Percentiles rank a stretch among this genome's conserved stretches.
Evolutionary conservation across 2,888 invertebrate species (phyloP).

Genomic region (Lasiommata megera): DNA sequence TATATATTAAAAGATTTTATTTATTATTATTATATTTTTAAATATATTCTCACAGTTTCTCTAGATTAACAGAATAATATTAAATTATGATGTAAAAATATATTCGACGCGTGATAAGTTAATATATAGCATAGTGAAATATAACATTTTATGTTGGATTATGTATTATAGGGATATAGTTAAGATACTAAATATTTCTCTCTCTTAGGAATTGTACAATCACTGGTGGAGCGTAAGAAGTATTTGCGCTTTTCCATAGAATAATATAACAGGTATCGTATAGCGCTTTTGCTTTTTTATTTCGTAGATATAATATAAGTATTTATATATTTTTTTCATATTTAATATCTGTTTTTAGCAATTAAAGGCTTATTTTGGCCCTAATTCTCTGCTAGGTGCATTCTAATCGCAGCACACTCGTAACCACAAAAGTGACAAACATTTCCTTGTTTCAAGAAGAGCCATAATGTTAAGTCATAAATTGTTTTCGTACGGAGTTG

Average conservation of each 20-base stretch:
- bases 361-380: too few species aligned
- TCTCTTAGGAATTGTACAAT: conserved; percentile 68
- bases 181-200: conserved; percentile 57
- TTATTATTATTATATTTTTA: conserved; percentile 8
- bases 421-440: too few species aligned
- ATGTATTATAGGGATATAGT: conserved; percentile 29
- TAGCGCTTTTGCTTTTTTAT: conserved; percentile 4
- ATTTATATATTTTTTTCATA: neutral
- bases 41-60: conserved; percentile 29
- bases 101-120: conserved; percentile 50
- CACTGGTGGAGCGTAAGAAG: conserved; percentile 19
- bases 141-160: conserved; percentile 20
- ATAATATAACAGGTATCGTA: conserved; percentile 9
- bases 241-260: neutral
- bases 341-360: too few species aligned
- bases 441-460: too few species aligned
- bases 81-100: conserved; percentile 65
- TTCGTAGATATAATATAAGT: neutral
- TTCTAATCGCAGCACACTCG: too few species aligned
- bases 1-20: conserved; percentile 39
- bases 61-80: conserved; percentile 42
- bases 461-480: too few species aligned
- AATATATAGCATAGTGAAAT: conserved; percentile 30
- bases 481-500: too few species aligned
- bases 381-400: too few species aligned